phyloP scores from a whole-genome alignment of 2,797 vertebrate species.

The Peromyscus eremicus region DNA sequence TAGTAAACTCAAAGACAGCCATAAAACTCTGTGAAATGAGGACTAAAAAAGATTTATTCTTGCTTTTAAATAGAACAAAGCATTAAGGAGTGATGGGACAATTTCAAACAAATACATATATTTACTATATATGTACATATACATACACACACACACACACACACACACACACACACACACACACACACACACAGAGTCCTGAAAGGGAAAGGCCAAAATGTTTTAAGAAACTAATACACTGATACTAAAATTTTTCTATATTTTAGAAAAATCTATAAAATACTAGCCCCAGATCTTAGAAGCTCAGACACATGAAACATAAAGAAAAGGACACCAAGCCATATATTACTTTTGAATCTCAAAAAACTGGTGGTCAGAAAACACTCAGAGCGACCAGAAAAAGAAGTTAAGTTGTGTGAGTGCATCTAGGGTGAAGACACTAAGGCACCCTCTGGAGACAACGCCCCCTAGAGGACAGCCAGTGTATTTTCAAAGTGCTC shows the following conservation, averaged over 20 bases:
- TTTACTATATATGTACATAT: not conserved
- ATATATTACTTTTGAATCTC: not conserved
- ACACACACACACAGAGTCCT: not conserved
- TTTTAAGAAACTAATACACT: not conserved
- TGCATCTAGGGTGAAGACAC: not conserved
- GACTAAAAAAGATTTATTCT: not conserved
- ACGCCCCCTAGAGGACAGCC: not conserved
- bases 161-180: not conserved
- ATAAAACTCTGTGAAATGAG: not conserved
- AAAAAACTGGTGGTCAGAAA: not conserved
- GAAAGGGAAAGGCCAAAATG: not conserved
- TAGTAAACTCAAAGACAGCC: not conserved
- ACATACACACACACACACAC: not conserved
- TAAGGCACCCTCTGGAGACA: not conserved
- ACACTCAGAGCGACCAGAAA: not conserved
- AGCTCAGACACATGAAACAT: not conserved
- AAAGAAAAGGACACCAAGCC: not conserved
- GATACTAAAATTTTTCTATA: not conserved
- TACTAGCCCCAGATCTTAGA: not conserved
- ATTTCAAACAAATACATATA: not conserved
- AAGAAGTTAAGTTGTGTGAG: not conserved
- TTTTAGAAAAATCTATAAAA: not conserved
- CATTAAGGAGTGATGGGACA: not conserved
- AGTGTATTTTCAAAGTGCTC: not conserved
- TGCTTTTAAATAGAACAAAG: not conserved